A percentile compares a stretch with the other conserved stretches of the same genome.
phyloP scores from a whole-genome alignment of 2,113 vertebrate species.

The Danio rerio region GRCz12tu NC_133179.1:11919001-11919500 shows the following conservation, averaged over 20 bases:
- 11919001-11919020: constrained; percentile 25
- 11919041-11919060: constrained; percentile 68
- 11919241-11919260: constrained; percentile 55
- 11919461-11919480: background rate
- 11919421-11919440: constrained; percentile 99
- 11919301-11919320: constrained; percentile 90
- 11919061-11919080: constrained; percentile 65
- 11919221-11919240: constrained; percentile 62
- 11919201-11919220: constrained; percentile 25
- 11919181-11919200: constrained; percentile 40
- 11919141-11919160: constrained; percentile 51
- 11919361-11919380: constrained; percentile 98
- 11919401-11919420: constrained; percentile 94
- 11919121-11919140: constrained; percentile 57
- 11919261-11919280: constrained; percentile 11
- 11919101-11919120: constrained; percentile 32
- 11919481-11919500: background rate
- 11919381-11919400: constrained; percentile 94
- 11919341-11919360: constrained; percentile 98
- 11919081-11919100: constrained; percentile 52
- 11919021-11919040: constrained; percentile 34
- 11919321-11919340: constrained; percentile 96
- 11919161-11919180: constrained; percentile 27
- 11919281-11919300: constrained; percentile 82
- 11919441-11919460: constrained; percentile 18